These are phyloP conservation scores for Haemorhous mexicanus DNA, from an alignment of 2,113 vertebrate species.

Conservation along the genomic window DNA sequence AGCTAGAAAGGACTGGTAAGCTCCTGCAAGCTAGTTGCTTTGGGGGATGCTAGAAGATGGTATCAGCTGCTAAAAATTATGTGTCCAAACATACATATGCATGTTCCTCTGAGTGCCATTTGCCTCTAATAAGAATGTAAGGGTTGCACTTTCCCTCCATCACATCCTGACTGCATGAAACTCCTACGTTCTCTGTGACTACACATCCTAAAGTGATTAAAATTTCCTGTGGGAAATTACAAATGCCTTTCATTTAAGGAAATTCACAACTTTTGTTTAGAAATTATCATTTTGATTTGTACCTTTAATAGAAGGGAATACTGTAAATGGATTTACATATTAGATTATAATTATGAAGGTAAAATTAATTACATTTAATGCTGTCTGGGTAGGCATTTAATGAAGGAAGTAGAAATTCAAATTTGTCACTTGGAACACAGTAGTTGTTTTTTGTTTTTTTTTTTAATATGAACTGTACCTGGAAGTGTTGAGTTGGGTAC, in stretches of 20 bases:
- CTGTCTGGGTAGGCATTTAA: constrained; percentile 7
- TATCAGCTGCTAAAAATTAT: not conserved
- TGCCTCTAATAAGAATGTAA: not conserved
- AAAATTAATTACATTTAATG: constrained; percentile 58
- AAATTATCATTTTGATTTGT: constrained; percentile 53
- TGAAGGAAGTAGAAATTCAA: constrained; percentile 50
- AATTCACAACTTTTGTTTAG: constrained; percentile 44
- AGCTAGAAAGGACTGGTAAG: not conserved
- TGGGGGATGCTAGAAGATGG: not conserved
- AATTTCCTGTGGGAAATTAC: constrained; percentile 46
- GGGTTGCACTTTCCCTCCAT: not conserved
- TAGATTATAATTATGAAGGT: constrained; percentile 55
- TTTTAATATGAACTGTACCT: not conserved
- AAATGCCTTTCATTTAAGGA: not conserved
- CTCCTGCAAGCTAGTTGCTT: not conserved
- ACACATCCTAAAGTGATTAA: constrained; percentile 9
- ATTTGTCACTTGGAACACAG: constrained; percentile 12
- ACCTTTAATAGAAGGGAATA: constrained; percentile 49
- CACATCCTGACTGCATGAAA: not conserved
- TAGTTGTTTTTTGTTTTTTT: not conserved
- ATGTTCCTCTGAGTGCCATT: not conserved
- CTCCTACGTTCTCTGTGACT: not conserved
- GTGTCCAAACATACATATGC: not conserved
- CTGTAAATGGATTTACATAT: constrained; percentile 54
- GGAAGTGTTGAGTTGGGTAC: not conserved